These are phyloP conservation scores for Pristionchus entomophagus DNA, from an alignment of 2,888 invertebrate species.

Conservation along the genomic window DNA sequence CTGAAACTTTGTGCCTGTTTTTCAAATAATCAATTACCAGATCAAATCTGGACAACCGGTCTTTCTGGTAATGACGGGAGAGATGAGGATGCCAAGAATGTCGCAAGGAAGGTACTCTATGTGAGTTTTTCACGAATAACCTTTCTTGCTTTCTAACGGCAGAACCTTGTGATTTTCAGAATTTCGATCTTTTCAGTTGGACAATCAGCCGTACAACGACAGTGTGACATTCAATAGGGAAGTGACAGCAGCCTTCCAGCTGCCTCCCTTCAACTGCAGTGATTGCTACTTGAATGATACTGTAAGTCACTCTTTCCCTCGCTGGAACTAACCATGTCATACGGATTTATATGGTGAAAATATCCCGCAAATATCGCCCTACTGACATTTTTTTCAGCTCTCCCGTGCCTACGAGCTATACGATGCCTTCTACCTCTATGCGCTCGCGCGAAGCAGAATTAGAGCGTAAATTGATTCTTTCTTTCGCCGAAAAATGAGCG, in stretches of 20 bases:
- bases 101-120: neutral
- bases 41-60: neutral
- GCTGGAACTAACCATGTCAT: too few relatives aligned
- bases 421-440: conserved; percentile 36
- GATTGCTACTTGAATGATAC: conserved; percentile 56
- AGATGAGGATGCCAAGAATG: neutral
- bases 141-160: neutral
- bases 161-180: neutral
- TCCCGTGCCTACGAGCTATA: neutral
- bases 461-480: neutral
- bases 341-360: too few relatives aligned
- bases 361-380: too few relatives aligned
- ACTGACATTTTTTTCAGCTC: neutral
- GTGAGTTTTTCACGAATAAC: neutral
- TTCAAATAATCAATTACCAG: neutral
- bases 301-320: neutral
- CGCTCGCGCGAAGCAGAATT: neutral
- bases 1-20: neutral
- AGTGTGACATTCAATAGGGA: neutral
- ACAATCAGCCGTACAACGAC: conserved; percentile 42
- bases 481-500: too few relatives aligned
- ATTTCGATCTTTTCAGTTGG: neutral
- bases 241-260: conserved; percentile 52
- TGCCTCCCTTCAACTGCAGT: conserved; percentile 56
- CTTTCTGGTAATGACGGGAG: neutral